These are phyloP conservation scores for Oreochromis spilurus DNA, from an alignment of 2,113 vertebrate genomes.

Conservation along the genomic window DNA sequence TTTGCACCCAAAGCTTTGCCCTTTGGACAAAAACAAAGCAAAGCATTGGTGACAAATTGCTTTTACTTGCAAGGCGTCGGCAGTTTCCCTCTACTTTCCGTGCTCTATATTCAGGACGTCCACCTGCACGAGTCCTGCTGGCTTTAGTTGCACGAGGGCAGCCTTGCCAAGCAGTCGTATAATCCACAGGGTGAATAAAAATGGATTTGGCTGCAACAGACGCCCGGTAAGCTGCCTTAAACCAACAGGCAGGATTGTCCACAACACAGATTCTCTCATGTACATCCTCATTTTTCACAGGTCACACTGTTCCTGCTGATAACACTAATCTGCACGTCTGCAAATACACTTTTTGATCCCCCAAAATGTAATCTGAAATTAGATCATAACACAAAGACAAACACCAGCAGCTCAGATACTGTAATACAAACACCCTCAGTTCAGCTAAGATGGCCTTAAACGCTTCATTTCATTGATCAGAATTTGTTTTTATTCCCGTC, in stretches of 20 bases:
- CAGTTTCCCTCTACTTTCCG: neutral
- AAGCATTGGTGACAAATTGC: neutral
- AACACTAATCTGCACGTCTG: neutral
- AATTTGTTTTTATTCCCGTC: neutral
- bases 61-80: neutral
- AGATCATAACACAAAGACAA: neutral
- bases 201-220: slow-evolving; percentile 56
- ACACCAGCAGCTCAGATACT: neutral
- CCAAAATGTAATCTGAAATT: neutral
- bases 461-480: neutral
- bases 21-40: neutral
- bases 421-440: neutral
- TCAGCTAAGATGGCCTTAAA: neutral
- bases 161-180: slow-evolving; percentile 18
- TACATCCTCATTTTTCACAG: neutral
- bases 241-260: slow-evolving; percentile 20
- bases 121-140: slow-evolving; percentile 15
- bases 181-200: slow-evolving; percentile 61
- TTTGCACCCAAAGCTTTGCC: neutral
- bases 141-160: neutral
- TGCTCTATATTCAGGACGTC: neutral
- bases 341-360: neutral
- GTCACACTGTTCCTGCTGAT: neutral
- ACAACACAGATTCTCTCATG: slow-evolving; percentile 1
- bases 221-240: slow-evolving; percentile 47